A percentile compares a stretch with the other conserved stretches of the same genome.
These are phyloP conservation scores for Stratiomys singularior DNA, from an alignment of 2,888 invertebrate genomes.

Conservation along the genomic window DNA sequence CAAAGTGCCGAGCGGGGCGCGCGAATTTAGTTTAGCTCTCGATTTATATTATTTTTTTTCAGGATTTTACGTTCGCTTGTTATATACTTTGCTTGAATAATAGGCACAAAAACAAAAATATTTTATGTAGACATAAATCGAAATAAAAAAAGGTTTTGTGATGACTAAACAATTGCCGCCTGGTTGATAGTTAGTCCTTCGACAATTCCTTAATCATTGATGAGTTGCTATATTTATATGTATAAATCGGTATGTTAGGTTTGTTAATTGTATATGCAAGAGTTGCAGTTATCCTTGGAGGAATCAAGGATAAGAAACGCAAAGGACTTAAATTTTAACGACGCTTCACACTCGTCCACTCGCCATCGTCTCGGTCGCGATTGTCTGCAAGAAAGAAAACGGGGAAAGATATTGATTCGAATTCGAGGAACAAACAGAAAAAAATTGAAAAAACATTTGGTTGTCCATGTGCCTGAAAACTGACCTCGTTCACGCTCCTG, in stretches of 20 bases:
- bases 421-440: no score
- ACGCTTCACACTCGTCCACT: constrained; percentile 71
- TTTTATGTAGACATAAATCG: constrained; percentile 5
- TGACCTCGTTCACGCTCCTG: constrained; percentile 40
- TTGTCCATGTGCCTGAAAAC: neutral
- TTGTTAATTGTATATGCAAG: neutral
- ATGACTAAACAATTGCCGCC: constrained; percentile 24
- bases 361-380: constrained; percentile 68
- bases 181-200: neutral
- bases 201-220: neutral
- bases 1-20: constrained; percentile 1
- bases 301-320: no score
- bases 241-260: neutral
- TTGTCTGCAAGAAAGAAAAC: constrained; percentile 65
- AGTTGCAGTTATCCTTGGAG: no score
- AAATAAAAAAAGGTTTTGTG: constrained; percentile 12
- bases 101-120: constrained; percentile 25
- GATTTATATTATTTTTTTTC: constrained; percentile 46
- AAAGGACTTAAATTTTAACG: constrained; percentile 59
- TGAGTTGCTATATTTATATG: neutral
- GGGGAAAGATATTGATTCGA: constrained; percentile 30
- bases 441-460: neutral
- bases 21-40: neutral
- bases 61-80: constrained; percentile 46
- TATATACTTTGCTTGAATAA: constrained; percentile 6